Percentiles rank a stretch among this genome's conserved stretches.
phyloP scores from a whole-genome alignment of 1,140 invertebrate genomes.

The Ladona fulva region DNA sequence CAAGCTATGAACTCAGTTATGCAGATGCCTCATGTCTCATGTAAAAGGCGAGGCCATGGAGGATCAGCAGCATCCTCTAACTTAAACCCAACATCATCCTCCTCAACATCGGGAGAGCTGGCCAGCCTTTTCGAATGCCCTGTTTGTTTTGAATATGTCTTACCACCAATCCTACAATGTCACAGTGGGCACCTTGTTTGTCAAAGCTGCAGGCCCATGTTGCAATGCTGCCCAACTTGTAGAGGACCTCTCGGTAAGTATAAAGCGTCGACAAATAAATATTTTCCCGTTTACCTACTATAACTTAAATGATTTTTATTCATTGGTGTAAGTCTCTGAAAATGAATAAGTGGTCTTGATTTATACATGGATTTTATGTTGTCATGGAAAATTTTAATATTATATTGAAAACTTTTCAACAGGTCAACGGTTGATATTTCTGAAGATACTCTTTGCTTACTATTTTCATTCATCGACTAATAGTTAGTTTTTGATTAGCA shows the following conservation, averaged over 20 bases:
- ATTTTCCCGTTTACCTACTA: no score
- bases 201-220: slow-evolving; percentile 90
- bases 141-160: slow-evolving; percentile 98
- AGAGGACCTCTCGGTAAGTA: slow-evolving; percentile 72
- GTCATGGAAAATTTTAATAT: no score
- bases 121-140: slow-evolving; percentile 97
- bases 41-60: neutral
- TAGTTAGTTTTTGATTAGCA: no score
- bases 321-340: no score
- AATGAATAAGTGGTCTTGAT: no score
- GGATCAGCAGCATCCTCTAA: neutral
- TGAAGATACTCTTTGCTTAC: no score
- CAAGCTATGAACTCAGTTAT: neutral
- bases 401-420: no score
- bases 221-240: slow-evolving; percentile 95
- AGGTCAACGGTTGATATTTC: no score
- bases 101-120: slow-evolving; percentile 48
- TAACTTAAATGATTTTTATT: no score
- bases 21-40: neutral
- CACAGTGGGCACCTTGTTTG: slow-evolving; percentile 85
- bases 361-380: no score
- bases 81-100: neutral
- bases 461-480: no score
- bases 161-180: slow-evolving; percentile 89
- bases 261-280: neutral